Evolutionary conservation across 2,113 vertebrate species (phyloP).

Genomic region (Tonatia bakeri): DNA sequence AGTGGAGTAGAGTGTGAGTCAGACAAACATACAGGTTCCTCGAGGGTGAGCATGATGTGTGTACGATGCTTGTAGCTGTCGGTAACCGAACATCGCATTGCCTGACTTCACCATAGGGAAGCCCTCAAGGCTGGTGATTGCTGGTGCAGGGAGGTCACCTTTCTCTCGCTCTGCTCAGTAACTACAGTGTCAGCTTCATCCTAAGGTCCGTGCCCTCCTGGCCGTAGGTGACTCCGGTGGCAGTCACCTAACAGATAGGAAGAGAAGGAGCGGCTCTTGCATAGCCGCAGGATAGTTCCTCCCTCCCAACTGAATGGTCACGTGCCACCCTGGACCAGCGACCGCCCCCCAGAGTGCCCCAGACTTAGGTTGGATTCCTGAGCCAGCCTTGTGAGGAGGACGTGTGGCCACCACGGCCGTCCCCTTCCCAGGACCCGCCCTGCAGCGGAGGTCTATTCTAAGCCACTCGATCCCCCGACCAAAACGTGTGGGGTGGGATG

Average conservation of each 20-base stretch:
- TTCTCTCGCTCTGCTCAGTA: neutral
- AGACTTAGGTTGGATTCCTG: neutral
- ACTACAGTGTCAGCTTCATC: neutral
- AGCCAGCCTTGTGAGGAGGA: neutral
- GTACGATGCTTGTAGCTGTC: neutral
- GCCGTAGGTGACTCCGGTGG: neutral
- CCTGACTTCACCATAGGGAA: neutral
- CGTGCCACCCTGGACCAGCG: too few relatives aligned
- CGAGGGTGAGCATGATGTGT: neutral
- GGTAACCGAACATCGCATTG: neutral
- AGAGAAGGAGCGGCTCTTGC: neutral
- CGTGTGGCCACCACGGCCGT: neutral
- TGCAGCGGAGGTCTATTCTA: neutral
- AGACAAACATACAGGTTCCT: neutral
- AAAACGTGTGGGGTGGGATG: fast-evolving
- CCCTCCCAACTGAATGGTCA: neutral
- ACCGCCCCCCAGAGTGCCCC: neutral
- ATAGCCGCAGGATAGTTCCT: neutral
- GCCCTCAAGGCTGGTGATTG: neutral
- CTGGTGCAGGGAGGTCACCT: neutral
- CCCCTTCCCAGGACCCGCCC: neutral
- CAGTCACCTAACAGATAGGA: neutral
- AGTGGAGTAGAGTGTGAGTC: neutral
- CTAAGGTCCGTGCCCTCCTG: neutral
- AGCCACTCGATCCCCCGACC: neutral